A percentile compares a stretch with the other conserved stretches of the same genome.
These are phyloP conservation scores for Neogale vison DNA, from an alignment of 2,113 vertebrate genomes.

Conservation along the genomic window DNA sequence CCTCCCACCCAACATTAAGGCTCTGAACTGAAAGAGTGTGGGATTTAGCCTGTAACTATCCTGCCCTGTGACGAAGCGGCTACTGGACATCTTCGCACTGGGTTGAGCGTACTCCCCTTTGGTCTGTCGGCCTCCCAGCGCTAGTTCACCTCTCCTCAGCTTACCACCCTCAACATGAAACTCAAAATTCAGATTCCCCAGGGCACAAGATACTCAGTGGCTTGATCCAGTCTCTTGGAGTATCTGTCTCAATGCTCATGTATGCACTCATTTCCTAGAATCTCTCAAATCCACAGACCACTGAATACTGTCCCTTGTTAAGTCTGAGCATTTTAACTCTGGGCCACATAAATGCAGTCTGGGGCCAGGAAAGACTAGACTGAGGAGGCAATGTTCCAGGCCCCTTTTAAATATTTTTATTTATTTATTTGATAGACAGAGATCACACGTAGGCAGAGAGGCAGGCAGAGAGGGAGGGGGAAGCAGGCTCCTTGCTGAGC, in stretches of 20 bases:
- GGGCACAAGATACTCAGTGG: neutral
- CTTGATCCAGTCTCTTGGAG: neutral
- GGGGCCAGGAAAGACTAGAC: neutral
- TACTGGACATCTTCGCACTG: neutral
- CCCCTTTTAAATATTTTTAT: too few species aligned
- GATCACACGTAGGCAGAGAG: too few species aligned
- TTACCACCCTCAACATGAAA: neutral
- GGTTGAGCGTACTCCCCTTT: neutral
- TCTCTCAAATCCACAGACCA: slow-evolving; percentile 27
- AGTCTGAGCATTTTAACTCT: neutral
- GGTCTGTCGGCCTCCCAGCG: neutral
- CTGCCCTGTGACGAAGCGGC: neutral
- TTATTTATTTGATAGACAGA: too few species aligned
- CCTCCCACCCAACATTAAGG: neutral
- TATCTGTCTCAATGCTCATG: neutral
- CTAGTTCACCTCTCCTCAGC: neutral
- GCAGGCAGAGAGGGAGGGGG: too few species aligned
- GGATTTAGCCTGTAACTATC: neutral
- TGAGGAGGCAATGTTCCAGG: neutral
- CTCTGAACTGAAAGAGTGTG: neutral
- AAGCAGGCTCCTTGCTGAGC: too few species aligned
- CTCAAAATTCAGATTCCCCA: neutral
- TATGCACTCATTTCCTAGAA: neutral
- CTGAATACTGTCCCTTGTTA: neutral
- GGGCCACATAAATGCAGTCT: neutral